Conservation (phyloP, 2,113 vertebrate genomes). For the Mellivora capensis region DNA sequence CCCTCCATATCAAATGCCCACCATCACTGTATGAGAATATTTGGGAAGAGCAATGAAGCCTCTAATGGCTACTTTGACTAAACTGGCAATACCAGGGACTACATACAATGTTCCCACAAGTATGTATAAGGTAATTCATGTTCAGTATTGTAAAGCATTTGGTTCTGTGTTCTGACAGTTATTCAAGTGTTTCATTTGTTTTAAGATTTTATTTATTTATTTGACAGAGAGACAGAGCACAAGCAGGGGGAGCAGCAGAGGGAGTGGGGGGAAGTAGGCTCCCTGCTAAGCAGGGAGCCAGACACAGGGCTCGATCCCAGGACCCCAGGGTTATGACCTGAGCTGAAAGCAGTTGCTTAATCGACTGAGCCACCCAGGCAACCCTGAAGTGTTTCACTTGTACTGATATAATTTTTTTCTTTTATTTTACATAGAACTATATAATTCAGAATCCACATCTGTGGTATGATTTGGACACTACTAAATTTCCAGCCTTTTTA, state of each 20-base stretch:
- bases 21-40: neutral
- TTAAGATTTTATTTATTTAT: neutral
- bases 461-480: neutral
- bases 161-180: constrained; percentile 13
- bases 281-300: neutral
- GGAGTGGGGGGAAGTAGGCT: neutral
- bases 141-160: neutral
- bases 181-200: neutral
- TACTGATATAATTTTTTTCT: neutral
- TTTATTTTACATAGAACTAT: constrained; percentile 5
- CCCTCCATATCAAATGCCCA: neutral
- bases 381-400: neutral
- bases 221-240: neutral
- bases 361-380: neutral
- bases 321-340: neutral
- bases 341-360: neutral
- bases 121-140: neutral
- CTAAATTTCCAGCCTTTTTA: neutral
- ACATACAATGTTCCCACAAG: neutral
- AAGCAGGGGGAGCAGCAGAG: neutral
- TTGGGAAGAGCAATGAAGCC: neutral
- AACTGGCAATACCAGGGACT: neutral
- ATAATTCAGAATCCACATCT: neutral
- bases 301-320: neutral
- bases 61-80: neutral